Conservation (phyloP, 2,888 invertebrate genomes). For the Incurvaria masculella region DNA sequence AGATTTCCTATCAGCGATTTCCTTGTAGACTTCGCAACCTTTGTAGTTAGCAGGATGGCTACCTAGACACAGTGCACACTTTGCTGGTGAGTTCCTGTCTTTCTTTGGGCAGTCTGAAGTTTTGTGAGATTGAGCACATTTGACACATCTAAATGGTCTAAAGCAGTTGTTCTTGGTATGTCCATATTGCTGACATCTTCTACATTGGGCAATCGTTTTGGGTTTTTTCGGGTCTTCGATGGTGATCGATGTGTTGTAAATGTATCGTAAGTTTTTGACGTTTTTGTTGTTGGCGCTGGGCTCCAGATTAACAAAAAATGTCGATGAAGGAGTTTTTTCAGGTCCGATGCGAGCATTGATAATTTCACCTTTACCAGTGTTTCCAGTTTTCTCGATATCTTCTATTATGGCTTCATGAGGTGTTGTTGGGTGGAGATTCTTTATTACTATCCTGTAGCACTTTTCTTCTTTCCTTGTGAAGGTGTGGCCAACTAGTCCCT, state of each 20-base stretch:
- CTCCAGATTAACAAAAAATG: conserved; percentile 4
- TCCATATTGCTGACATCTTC: conserved; percentile 1
- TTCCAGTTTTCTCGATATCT: not conserved
- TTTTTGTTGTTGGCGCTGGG: conserved; percentile 1
- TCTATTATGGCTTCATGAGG: not conserved
- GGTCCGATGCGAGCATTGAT: conserved; percentile 1
- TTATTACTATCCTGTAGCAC: conserved; percentile 8
- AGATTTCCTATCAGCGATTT: too few species aligned
- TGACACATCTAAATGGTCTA: conserved; percentile 2
- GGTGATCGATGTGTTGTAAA: not conserved
- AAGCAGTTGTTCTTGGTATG: conserved; percentile 1
- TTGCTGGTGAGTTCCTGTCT: conserved; percentile 3
- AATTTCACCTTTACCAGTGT: conserved; percentile 1
- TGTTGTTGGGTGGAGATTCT: conserved; percentile 10
- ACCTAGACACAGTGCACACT: conserved; percentile 2
- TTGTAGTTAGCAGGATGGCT: conserved; percentile 3
- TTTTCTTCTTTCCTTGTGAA: not conserved
- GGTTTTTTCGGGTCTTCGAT: conserved; percentile 4
- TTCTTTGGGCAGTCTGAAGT: not conserved
- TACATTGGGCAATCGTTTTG: not conserved
- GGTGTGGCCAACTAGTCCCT: not conserved
- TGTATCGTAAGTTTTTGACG: conserved; percentile 1
- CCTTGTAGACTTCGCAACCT: not conserved
- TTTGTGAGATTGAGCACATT: conserved; percentile 1
- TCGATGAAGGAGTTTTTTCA: not conserved